Evolutionary conservation across 2,113 vertebrate genomes (phyloP).

Genomic region (Eretmochelys imbricata): DNA sequence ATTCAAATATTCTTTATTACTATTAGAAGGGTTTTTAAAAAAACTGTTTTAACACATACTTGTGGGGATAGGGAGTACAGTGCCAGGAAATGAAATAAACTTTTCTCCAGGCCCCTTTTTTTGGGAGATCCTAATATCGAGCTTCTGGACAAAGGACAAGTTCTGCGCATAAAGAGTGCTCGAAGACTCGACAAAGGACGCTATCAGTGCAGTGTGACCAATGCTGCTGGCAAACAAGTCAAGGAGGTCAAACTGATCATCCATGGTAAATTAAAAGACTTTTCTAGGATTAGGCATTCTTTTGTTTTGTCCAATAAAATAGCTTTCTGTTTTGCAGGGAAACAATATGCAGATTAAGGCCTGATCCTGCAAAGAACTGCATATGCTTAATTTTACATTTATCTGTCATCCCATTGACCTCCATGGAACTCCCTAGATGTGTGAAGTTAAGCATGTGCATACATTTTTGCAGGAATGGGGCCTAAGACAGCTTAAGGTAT

Average conservation of each 20-base stretch:
- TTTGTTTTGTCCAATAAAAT: neutral
- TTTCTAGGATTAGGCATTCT: neutral
- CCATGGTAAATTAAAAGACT: slow-evolving; percentile 81
- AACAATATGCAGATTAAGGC: neutral
- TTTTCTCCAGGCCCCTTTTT: slow-evolving; percentile 85
- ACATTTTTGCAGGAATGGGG: neutral
- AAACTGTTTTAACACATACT: neutral
- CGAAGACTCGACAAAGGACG: slow-evolving; percentile 91
- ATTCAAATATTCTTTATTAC: neutral
- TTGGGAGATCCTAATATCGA: slow-evolving; percentile 88
- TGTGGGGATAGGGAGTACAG: neutral
- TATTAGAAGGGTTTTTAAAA: neutral
- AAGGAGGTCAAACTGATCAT: slow-evolving; percentile 89
- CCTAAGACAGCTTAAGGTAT: neutral
- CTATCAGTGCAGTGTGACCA: slow-evolving; percentile 91
- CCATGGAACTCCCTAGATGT: neutral
- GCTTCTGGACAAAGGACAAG: slow-evolving; percentile 85
- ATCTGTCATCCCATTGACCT: neutral
- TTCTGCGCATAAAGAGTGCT: slow-evolving; percentile 85
- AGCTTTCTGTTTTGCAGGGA: neutral
- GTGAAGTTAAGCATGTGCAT: neutral
- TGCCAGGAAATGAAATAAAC: neutral
- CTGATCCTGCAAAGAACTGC: neutral
- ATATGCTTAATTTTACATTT: neutral
- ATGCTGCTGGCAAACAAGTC: slow-evolving; percentile 89